A percentile compares a stretch with the other conserved stretches of the same genome.
Conservation (phyloP, 2,797 vertebrate genomes). For the Scarus forsteni region DNA sequence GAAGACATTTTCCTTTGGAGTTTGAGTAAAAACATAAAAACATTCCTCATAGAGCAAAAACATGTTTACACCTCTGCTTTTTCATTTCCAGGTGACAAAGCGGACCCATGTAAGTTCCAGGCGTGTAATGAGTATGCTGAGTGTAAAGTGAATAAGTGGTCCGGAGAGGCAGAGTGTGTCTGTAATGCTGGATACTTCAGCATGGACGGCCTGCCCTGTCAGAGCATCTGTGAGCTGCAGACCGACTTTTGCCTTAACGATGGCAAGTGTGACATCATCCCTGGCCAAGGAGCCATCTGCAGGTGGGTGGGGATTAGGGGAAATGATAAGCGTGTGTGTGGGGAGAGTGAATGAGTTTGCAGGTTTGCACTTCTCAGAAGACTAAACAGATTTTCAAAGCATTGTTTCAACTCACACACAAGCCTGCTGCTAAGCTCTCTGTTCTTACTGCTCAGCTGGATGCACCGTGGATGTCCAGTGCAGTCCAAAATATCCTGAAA, state of each 20-base stretch:
- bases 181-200: constrained; percentile 95
- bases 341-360: constrained; percentile 29
- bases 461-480: not conserved
- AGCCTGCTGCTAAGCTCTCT: not conserved
- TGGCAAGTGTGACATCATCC: constrained; percentile 96
- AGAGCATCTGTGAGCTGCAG: constrained; percentile 93
- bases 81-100: constrained; percentile 88
- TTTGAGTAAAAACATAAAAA: too few species aligned
- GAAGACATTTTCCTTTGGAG: too few species aligned
- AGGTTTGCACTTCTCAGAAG: constrained; percentile 21
- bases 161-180: constrained; percentile 93
- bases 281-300: constrained; percentile 96
- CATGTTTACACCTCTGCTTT: constrained; percentile 1
- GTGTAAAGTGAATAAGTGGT: constrained; percentile 94
- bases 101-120: constrained; percentile 97
- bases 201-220: constrained; percentile 92
- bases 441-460: not conserved
- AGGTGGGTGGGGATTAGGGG: constrained; percentile 84
- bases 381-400: constrained; percentile 28
- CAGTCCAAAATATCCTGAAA: not conserved
- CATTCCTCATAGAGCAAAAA: too few species aligned
- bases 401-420: not conserved
- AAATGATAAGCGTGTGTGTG: constrained; percentile 22
- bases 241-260: constrained; percentile 96
- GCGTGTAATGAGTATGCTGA: constrained; percentile 95